A percentile compares a stretch with the other conserved stretches of the same genome.
These are phyloP conservation scores for Drosophila ustulata DNA, from an alignment of 2,888 invertebrate species.

Conservation along the genomic window DNA sequence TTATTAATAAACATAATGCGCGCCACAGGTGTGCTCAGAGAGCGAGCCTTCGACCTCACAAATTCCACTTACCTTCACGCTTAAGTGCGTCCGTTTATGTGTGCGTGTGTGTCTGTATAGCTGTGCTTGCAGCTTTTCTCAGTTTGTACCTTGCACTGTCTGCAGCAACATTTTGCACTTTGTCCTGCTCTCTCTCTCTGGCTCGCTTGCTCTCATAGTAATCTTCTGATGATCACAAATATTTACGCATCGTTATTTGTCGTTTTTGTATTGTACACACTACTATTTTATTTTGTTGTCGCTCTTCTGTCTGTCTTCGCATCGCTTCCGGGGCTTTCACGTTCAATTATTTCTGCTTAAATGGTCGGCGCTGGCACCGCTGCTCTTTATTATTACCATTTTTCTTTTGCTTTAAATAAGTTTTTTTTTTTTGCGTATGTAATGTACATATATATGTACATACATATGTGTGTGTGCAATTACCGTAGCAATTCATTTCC, in stretches of 20 bases:
- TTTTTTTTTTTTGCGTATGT: too few relatives aligned
- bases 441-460: too few relatives aligned
- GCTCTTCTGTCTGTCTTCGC: constrained; percentile 13
- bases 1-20: constrained; percentile 77
- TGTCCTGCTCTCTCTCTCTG: background rate
- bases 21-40: constrained; percentile 72
- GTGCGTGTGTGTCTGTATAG: constrained; percentile 10
- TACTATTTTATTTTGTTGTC: constrained; percentile 18
- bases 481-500: constrained; percentile 68
- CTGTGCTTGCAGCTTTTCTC: constrained; percentile 15
- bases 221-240: constrained; percentile 19
- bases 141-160: constrained; percentile 30
- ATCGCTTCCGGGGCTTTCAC: constrained; percentile 57
- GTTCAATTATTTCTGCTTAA: constrained; percentile 66
- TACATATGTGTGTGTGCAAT: constrained; percentile 48
- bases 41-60: constrained; percentile 34
- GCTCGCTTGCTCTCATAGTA: background rate
- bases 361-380: constrained; percentile 39
- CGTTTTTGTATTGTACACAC: constrained; percentile 15
- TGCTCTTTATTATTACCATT: constrained; percentile 40
- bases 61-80: constrained; percentile 35
- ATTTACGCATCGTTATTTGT: background rate
- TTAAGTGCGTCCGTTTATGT: constrained; percentile 32
- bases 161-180: constrained; percentile 6
- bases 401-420: constrained; percentile 23